These are phyloP conservation scores for Xiphorhynchus elegans DNA, from an alignment of 2,113 vertebrate species.

Conservation along the genomic window DNA sequence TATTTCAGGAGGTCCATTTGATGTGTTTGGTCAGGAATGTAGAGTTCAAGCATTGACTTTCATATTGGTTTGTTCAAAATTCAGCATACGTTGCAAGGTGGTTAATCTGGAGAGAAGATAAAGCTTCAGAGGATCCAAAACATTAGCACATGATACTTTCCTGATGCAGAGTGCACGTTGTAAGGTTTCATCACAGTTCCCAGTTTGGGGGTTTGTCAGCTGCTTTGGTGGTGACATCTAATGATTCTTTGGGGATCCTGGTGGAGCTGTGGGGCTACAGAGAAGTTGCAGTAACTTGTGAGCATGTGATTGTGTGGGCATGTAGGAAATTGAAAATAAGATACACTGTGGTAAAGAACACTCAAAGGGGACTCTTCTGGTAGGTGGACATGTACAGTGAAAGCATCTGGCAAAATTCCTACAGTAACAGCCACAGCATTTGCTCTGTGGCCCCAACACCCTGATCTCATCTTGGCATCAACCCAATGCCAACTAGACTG, in stretches of 20 bases:
- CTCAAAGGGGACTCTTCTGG: not conserved
- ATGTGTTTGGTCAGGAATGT: not conserved
- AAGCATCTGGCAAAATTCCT: not conserved
- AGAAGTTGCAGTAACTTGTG: not conserved
- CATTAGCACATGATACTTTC: not conserved
- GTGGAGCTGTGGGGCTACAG: not conserved
- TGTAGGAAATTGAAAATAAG: not conserved
- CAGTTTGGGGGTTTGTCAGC: not conserved
- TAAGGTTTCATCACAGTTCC: not conserved
- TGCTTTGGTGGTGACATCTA: not conserved
- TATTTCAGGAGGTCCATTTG: not conserved
- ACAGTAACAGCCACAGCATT: not conserved
- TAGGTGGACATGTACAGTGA: not conserved
- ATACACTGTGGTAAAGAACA: not conserved
- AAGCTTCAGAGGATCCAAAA: not conserved
- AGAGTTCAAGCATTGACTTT: not conserved
- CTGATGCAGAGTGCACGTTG: not conserved
- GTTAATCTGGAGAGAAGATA: not conserved
- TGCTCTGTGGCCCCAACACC: not conserved
- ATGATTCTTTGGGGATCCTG: not conserved
- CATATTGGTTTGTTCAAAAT: not conserved
- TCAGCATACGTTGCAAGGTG: not conserved
- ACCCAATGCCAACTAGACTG: not conserved
- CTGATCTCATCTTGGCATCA: slow-evolving; percentile 23
- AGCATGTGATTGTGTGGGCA: not conserved